phyloP scores from a whole-genome alignment of 2,888 invertebrate species.

The Hypomecis punctinalis region DNA sequence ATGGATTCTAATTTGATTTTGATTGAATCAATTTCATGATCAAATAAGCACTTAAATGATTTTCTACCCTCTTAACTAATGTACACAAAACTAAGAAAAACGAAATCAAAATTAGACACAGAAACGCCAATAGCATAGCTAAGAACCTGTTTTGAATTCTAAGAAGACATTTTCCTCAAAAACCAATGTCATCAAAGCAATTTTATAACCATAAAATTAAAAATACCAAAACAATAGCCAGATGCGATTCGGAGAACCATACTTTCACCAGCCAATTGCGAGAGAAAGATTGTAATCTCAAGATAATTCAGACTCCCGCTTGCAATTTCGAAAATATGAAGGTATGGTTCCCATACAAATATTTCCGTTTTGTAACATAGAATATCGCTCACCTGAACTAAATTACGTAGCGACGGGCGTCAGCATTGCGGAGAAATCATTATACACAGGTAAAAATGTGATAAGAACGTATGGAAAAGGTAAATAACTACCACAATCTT shows the following conservation, averaged over 20 bases:
- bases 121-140: background rate
- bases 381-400: constrained; percentile 59
- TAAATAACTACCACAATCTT: constrained; percentile 63
- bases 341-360: constrained; percentile 24
- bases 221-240: constrained; percentile 51
- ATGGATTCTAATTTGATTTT: too few species aligned
- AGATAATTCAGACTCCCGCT: constrained; percentile 36
- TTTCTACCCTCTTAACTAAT: too few species aligned
- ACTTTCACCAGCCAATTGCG: constrained; percentile 55
- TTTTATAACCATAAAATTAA: constrained; percentile 46
- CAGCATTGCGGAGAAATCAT: constrained; percentile 64
- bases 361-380: constrained; percentile 47
- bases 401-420: constrained; percentile 56
- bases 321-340: constrained; percentile 38
- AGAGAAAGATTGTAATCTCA: constrained; percentile 50
- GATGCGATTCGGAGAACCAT: constrained; percentile 45
- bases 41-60: too few species aligned
- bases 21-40: too few species aligned
- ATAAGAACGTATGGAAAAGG: constrained; percentile 62
- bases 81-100: background rate
- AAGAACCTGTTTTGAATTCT: constrained; percentile 31
- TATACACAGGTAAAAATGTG: constrained; percentile 56
- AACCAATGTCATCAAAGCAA: constrained; percentile 29
- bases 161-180: constrained; percentile 34
- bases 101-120: constrained; percentile 16